phyloP scores from a whole-genome alignment of 1,140 invertebrate genomes.

The Drosophila sturtevanti region DNA sequence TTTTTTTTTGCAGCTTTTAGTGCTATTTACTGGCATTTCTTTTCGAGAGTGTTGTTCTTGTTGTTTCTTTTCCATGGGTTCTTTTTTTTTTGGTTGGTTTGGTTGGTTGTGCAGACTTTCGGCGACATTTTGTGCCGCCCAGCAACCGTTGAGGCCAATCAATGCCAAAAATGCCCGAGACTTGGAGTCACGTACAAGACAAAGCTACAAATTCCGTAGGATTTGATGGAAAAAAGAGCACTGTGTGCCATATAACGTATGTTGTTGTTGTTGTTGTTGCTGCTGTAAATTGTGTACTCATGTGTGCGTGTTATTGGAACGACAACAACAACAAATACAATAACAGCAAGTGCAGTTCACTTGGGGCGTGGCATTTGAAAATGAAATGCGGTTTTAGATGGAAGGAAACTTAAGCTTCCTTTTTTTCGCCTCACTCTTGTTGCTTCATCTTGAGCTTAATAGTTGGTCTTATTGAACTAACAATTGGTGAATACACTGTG shows the following conservation, averaged over 20 bases:
- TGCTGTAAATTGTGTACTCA: neutral
- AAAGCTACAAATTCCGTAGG: constrained; percentile 3
- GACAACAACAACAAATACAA: neutral
- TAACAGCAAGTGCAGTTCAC: neutral
- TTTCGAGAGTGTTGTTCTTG: constrained; percentile 7
- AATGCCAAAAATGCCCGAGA: constrained; percentile 43
- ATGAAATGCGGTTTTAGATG: constrained; percentile 21
- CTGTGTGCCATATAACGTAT: neutral
- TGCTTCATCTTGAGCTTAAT: constrained; percentile 4
- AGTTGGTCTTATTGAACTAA: constrained; percentile 11
- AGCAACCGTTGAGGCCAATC: constrained; percentile 32
- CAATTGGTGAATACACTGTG: constrained; percentile 2
- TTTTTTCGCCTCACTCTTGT: neutral
- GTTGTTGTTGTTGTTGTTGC: neutral
- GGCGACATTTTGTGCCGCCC: constrained; percentile 31
- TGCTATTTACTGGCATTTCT: constrained; percentile 30
- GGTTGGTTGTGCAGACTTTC: constrained; percentile 24
- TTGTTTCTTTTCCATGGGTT: neutral
- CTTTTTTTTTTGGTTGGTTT: too few species aligned
- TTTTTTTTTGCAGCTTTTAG: constrained; percentile 40
- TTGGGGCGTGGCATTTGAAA: constrained; percentile 41
- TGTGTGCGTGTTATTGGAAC: neutral
- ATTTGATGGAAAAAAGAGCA: neutral
- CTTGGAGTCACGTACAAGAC: constrained; percentile 4
- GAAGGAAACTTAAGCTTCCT: neutral